These are phyloP conservation scores for Apostichopus japonicus DNA, from an alignment of 35 echinoderm and acorn worm species.

Conservation along the genomic window DNA sequence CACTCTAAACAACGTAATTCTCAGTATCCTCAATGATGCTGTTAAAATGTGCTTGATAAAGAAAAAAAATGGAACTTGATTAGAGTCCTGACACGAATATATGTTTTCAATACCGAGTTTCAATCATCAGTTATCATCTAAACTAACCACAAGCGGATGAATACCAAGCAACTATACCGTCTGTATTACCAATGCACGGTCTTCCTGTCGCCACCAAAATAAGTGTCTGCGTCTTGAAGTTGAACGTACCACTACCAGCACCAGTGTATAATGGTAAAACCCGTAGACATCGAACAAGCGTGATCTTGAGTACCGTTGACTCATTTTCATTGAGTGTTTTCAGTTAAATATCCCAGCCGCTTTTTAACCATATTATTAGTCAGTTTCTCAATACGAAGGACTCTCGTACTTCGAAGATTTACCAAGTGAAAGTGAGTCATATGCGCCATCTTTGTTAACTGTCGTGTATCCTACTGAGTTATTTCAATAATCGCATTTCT, in stretches of 20 bases:
- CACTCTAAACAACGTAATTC: constrained; percentile 37
- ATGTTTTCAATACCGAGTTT: not conserved
- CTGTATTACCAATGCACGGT: constrained; percentile 50
- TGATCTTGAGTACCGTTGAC: not conserved
- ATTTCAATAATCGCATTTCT: no score
- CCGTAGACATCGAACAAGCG: not conserved
- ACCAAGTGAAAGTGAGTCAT: constrained; percentile 50
- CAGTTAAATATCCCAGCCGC: not conserved
- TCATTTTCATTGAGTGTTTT: not conserved
- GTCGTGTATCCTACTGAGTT: not conserved
- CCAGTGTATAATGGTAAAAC: not conserved
- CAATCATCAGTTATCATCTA: not conserved
- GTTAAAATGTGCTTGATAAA: not conserved
- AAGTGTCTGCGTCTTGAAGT: constrained; percentile 9
- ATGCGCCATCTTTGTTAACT: constrained; percentile 45
- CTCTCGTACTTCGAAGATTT: not conserved
- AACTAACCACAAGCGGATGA: constrained; percentile 4
- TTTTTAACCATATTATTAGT: not conserved
- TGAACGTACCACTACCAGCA: not conserved
- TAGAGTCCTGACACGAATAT: not conserved
- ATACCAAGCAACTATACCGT: constrained; percentile 20
- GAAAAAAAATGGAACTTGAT: not conserved
- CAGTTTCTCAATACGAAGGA: not conserved
- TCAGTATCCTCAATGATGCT: not conserved
- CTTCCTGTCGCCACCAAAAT: constrained; percentile 51